Evolutionary conservation across 1,140 invertebrate genomes (phyloP).

Genomic region (Drosophila watanabei): DNA sequence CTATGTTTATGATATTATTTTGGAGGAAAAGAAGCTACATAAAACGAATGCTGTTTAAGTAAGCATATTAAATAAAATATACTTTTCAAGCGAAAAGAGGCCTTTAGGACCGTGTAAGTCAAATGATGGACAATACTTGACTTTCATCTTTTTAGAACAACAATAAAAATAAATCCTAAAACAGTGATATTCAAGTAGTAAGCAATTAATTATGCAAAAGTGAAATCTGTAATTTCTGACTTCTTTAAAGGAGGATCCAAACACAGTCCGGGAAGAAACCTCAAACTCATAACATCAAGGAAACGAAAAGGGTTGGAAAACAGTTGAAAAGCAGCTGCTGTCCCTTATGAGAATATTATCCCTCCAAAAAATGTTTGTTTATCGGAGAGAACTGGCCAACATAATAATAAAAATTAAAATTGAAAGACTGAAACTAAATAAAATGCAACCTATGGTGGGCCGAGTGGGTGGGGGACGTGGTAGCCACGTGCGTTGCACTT

Average conservation of each 20-base stretch:
- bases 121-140: not conserved
- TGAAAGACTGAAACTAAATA: not conserved
- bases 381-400: not conserved
- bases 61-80: not conserved
- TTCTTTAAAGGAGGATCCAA: not conserved
- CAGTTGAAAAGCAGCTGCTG: conserved; percentile 10
- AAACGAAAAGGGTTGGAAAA: conserved; percentile 17
- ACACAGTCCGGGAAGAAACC: not conserved
- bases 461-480: too few species aligned
- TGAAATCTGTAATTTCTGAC: not conserved
- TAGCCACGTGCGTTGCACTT: conserved; percentile 26
- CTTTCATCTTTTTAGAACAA: not conserved
- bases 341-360: not conserved
- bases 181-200: too few species aligned
- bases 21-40: too few species aligned
- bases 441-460: not conserved
- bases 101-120: not conserved
- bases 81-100: not conserved
- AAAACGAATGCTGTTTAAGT: not conserved
- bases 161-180: not conserved
- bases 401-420: not conserved
- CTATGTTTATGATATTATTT: not conserved
- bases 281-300: not conserved
- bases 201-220: not conserved
- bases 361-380: not conserved